Evolutionary conservation across 2,113 vertebrate species (phyloP).

Genomic region (Tiliqua scincoides): DNA sequence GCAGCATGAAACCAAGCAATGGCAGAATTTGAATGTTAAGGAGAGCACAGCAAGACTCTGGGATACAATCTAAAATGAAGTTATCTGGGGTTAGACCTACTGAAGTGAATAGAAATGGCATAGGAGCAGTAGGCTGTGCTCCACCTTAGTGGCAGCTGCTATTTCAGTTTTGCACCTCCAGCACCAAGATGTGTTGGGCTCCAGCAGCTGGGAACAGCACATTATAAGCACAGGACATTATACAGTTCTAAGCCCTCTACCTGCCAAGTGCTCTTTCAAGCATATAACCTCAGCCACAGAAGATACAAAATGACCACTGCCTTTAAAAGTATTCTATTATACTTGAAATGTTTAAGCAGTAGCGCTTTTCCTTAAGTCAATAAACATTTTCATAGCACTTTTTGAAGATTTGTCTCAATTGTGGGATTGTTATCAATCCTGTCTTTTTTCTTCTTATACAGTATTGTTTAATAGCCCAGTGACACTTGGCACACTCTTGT

Average conservation of each 20-base stretch:
- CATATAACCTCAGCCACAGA: too few relatives aligned
- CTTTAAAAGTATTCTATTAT: background rate
- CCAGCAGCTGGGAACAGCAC: background rate
- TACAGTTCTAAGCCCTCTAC: too few relatives aligned
- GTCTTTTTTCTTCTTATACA: background rate
- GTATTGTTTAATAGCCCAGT: background rate
- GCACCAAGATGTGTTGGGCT: background rate
- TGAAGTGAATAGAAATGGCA: background rate
- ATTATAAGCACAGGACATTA: background rate
- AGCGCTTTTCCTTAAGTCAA: background rate
- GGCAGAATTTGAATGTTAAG: background rate
- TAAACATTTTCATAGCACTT: background rate
- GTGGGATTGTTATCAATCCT: background rate
- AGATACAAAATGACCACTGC: background rate
- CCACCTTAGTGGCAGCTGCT: background rate
- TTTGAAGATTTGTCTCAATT: background rate
- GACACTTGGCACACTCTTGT: background rate
- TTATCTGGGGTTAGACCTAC: background rate
- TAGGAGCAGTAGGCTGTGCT: background rate
- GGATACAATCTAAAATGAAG: background rate
- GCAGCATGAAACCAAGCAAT: background rate
- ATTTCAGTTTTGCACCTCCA: background rate
- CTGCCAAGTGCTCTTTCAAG: too few relatives aligned
- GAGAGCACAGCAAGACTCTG: background rate
- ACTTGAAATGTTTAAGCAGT: background rate